Base-by-base conservation (phyloP, 1,140 invertebrate species). In the Dermatophagoides farinae region DNA sequence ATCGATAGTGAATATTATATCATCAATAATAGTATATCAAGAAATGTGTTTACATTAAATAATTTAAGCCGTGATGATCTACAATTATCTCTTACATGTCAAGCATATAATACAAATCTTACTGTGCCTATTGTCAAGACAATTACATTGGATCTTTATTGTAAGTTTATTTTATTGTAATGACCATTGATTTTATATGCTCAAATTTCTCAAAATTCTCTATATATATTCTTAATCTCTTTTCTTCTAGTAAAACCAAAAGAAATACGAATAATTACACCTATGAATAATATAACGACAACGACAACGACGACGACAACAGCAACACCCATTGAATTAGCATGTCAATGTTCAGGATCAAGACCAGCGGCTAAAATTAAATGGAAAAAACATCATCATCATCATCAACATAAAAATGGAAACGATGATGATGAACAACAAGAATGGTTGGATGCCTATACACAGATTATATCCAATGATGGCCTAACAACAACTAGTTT, bases 131-230 rank as follows among this genome's bases (percentile, higher is more conserved):
- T 86, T 18, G 80, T 82, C 52, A 77, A 83, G 9, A 82, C 83
- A 20, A 81, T 90, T 23, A 81, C 83, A 67, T 76, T 92, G 60
- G 85, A 90, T 72, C 88, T 92, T 82, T 84, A 85, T 70, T 81
- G 85, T 88, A 76, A 83, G 84, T 18, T 43, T 43, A 2, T 43
- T 43, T 43, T 18, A 6, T 43, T 43, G 2, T 16, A 43, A 43
- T 18, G 4, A 2, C 41, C 11, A 10, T 43, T 43, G n/a, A n/a
- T n/a, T n/a, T n/a, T n/a, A n/a, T n/a, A n/a, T n/a, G n/a, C n/a
- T n/a, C n/a, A n/a, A n/a, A n/a, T n/a, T n/a, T n/a, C n/a, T 43
- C 41, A 43, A 6, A 14, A 43, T 18, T 18, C 10, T 1, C 10
- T 5, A 16, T 43, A 2, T 16, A 43, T 43, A 16, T 6, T 43